These are phyloP conservation scores for Brachylomia viminalis DNA, from an alignment of 2,888 invertebrate species.

Conservation along the genomic window DNA sequence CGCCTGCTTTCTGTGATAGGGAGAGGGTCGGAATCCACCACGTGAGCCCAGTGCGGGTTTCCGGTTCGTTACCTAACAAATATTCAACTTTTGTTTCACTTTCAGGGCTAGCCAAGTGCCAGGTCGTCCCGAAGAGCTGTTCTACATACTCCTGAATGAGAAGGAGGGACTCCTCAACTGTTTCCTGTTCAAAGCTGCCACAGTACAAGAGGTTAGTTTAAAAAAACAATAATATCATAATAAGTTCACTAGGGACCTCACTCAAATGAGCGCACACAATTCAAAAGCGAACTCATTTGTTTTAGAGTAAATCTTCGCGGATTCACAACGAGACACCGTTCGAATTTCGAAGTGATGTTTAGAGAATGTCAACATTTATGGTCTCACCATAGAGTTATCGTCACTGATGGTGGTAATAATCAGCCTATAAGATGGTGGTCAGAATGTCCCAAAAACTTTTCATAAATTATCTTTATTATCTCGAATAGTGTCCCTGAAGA, in stretches of 20 bases:
- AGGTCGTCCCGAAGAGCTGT: constrained; percentile 91
- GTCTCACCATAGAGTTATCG: background rate
- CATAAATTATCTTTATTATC: background rate
- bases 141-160: constrained; percentile 94
- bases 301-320: background rate
- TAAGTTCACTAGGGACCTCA: background rate
- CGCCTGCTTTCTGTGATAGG: too few species aligned
- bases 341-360: background rate
- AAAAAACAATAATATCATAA: background rate
- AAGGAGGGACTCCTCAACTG: constrained; percentile 94
- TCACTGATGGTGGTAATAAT: background rate
- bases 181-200: constrained; percentile 93
- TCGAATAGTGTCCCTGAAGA: background rate
- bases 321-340: background rate
- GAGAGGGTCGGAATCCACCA: too few species aligned
- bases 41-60: too few species aligned
- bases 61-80: too few species aligned
- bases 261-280: background rate
- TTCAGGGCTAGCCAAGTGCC: constrained; percentile 87
- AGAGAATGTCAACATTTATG: background rate
- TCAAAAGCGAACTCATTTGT: constrained; percentile 1
- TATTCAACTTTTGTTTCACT: background rate
- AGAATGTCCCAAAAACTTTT: background rate
- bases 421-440: background rate
- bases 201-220: constrained; percentile 92